A percentile compares a stretch with the other conserved stretches of the same genome.
phyloP scores from a whole-genome alignment of 1,140 invertebrate species.

The Zaprionus ornatus region DNA sequence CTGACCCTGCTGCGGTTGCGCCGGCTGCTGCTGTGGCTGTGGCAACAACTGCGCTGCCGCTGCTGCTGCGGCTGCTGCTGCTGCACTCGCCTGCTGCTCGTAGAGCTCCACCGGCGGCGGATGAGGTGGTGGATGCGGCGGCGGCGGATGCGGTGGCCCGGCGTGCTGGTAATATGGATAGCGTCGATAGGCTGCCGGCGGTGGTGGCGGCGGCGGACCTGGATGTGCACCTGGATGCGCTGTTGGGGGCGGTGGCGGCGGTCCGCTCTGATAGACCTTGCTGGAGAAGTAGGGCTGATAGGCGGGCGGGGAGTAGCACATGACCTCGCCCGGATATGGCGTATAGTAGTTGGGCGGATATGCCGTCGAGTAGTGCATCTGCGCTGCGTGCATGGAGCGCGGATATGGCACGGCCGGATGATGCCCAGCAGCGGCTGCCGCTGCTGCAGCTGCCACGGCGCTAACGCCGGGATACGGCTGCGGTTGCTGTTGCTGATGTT shows the following conservation, averaged over 20 bases:
- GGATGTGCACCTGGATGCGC: slow-evolving; percentile 68
- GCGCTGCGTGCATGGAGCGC: slow-evolving; percentile 78
- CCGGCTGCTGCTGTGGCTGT: slow-evolving; percentile 28
- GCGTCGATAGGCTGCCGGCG: slow-evolving; percentile 63
- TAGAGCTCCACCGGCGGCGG: slow-evolving; percentile 49
- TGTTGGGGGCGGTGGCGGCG: slow-evolving; percentile 82
- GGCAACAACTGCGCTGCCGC: slow-evolving; percentile 13
- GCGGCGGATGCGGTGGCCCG: slow-evolving; percentile 61
- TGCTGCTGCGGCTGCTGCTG: slow-evolving; percentile 45
- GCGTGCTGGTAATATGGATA: slow-evolving; percentile 69
- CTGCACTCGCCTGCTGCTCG: slow-evolving; percentile 55
- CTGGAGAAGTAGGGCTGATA: slow-evolving; percentile 84
- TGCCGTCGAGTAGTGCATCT: slow-evolving; percentile 83
- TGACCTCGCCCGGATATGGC: slow-evolving; percentile 82
- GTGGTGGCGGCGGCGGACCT: slow-evolving; percentile 78
- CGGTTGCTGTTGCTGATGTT: slow-evolving; percentile 71
- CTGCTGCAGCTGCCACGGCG: slow-evolving; percentile 84
- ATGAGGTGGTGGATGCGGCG: slow-evolving; percentile 47
- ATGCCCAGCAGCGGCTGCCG: slow-evolving; percentile 66
- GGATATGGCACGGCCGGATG: slow-evolving; percentile 84
- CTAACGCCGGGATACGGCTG: slow-evolving; percentile 83
- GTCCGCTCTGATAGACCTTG: slow-evolving; percentile 83
- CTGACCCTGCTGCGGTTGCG: slow-evolving; percentile 21
- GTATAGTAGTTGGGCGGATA: slow-evolving; percentile 85
- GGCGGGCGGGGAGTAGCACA: slow-evolving; percentile 86